phyloP scores from a whole-genome alignment of 2,797 vertebrate species.

The Hozukius guyotensis region DNA sequence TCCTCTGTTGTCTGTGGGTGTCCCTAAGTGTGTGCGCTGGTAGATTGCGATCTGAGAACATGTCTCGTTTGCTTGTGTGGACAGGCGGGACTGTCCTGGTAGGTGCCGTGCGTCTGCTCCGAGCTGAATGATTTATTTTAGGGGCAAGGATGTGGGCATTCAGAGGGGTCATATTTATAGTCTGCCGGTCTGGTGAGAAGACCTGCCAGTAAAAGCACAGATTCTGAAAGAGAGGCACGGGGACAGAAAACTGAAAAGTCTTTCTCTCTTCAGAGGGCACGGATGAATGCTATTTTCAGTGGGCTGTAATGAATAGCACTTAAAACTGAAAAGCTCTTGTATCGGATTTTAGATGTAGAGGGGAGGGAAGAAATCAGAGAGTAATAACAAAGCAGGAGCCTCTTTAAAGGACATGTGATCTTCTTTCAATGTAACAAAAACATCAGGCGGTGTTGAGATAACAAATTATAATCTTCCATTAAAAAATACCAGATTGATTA shows the following conservation, averaged over 20 bases:
- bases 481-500: not conserved
- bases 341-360: constrained; percentile 56
- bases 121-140: constrained; percentile 78
- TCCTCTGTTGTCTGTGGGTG: constrained; percentile 53
- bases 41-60: constrained; percentile 55
- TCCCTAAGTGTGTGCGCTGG: constrained; percentile 29
- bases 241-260: constrained; percentile 73
- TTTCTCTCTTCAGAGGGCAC: constrained; percentile 64
- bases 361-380: constrained; percentile 31
- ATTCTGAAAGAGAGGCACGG: constrained; percentile 68
- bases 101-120: constrained; percentile 68
- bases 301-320: constrained; percentile 70
- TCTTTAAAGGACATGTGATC: constrained; percentile 8
- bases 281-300: constrained; percentile 72
- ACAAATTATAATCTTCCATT: not conserved
- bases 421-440: not conserved
- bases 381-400: constrained; percentile 38
- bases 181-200: constrained; percentile 70
- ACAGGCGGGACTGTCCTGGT: constrained; percentile 55
- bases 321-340: constrained; percentile 61
- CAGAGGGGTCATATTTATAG: constrained; percentile 84
- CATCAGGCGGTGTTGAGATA: not conserved
- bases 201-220: constrained; percentile 79
- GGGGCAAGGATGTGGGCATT: constrained; percentile 84
- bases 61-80: constrained; percentile 49